Evolutionary conservation across 2,888 invertebrate species (phyloP).

Genomic region (Dyspetes luteomarginatus): DNA sequence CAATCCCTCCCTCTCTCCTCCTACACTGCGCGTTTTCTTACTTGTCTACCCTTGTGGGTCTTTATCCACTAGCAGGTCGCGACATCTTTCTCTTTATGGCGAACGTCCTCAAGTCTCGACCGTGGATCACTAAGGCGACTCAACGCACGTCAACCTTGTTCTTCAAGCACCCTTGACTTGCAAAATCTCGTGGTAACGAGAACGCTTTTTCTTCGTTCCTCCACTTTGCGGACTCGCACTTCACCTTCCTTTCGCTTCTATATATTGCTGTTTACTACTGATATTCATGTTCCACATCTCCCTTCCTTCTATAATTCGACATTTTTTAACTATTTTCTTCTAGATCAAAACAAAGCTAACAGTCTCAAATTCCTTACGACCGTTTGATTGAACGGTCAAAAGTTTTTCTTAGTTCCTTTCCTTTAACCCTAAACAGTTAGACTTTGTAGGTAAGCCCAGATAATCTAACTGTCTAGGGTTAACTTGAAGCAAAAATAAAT

Average conservation of each 20-base stretch:
- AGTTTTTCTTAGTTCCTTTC: background rate
- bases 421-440: background rate
- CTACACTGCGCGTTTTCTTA: slow-evolving; percentile 35
- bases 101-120: background rate
- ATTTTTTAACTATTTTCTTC: slow-evolving; percentile 22
- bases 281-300: background rate
- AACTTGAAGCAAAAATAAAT: too few species aligned
- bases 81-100: background rate
- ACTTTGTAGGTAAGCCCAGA: too few species aligned
- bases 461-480: too few species aligned
- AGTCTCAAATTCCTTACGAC: slow-evolving; percentile 1
- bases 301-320: background rate
- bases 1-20: slow-evolving; percentile 49
- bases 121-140: slow-evolving; percentile 38
- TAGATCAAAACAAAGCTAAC: slow-evolving; percentile 4
- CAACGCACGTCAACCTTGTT: slow-evolving; percentile 19
- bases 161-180: slow-evolving; percentile 37
- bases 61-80: slow-evolving; percentile 12
- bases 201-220: slow-evolving; percentile 17
- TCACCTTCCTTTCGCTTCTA: background rate
- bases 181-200: slow-evolving; percentile 51
- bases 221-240: background rate
- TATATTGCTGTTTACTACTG: too few species aligned
- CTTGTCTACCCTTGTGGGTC: slow-evolving; percentile 28
- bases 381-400: too few species aligned